phyloP scores from a whole-genome alignment of 2,797 vertebrate genomes.

The Siniperca scherzeri region DNA sequence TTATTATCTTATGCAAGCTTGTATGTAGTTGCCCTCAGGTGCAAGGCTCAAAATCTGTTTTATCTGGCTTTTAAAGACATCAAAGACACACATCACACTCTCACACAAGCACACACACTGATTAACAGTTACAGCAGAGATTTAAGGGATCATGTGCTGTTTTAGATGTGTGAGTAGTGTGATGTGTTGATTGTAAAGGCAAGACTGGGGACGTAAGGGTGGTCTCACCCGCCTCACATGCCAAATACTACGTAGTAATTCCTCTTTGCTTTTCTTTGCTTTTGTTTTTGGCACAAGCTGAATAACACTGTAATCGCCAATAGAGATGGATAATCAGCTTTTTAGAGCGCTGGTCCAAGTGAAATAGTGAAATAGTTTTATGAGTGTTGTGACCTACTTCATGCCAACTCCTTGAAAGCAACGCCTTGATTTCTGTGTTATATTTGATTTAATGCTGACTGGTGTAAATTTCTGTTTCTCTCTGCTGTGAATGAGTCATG shows the following conservation, averaged over 20 bases:
- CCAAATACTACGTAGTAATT: conserved; percentile 43
- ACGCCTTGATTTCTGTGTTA: conserved; percentile 39
- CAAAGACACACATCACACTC: conserved; percentile 27
- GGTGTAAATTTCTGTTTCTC: conserved; percentile 61
- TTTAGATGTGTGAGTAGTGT: conserved; percentile 31
- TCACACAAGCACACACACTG: background rate
- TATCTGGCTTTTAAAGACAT: conserved; percentile 43
- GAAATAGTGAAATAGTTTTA: conserved; percentile 32
- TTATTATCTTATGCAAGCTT: conserved; percentile 25
- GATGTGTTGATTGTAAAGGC: conserved; percentile 55
- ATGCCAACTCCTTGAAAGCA: conserved; percentile 51
- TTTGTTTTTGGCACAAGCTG: conserved; percentile 20
- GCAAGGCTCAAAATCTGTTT: conserved; percentile 28
- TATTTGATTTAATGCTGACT: conserved; percentile 71
- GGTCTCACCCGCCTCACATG: conserved; percentile 32
- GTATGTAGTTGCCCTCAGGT: conserved; percentile 37
- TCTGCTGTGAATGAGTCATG: conserved; percentile 65
- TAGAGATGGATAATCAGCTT: conserved; percentile 34
- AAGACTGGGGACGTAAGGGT: conserved; percentile 37
- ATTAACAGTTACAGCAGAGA: conserved; percentile 23
- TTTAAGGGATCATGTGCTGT: conserved; percentile 39
- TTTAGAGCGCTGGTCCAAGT: conserved; percentile 27
- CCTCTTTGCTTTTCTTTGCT: conserved; percentile 47
- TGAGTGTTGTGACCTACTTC: conserved; percentile 22
- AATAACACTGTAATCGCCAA: conserved; percentile 10